These are phyloP conservation scores for Andrena cerasifolii DNA, from an alignment of 1,140 invertebrate species.

Conservation along the genomic window DNA sequence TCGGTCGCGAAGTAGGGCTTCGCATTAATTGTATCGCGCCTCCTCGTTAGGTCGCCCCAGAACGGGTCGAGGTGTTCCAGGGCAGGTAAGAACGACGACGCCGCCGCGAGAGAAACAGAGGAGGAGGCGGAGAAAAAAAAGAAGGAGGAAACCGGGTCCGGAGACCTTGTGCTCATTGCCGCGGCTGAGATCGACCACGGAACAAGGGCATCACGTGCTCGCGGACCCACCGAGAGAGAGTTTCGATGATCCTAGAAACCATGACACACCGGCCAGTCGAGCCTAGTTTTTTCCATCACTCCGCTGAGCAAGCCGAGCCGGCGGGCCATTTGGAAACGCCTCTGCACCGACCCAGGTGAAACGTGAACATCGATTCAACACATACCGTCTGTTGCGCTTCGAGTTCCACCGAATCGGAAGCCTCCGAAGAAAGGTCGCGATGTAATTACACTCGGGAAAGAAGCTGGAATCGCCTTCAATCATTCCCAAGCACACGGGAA, in stretches of 20 bases:
- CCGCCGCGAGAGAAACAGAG: neutral
- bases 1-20: slow-evolving; percentile 61
- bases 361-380: too few species aligned
- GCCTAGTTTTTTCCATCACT: slow-evolving; percentile 33
- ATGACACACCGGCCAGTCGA: slow-evolving; percentile 23
- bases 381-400: too few species aligned
- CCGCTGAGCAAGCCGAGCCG: too few species aligned
- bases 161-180: slow-evolving; percentile 54
- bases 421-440: too few species aligned
- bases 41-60: slow-evolving; percentile 69
- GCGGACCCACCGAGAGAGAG: slow-evolving; percentile 26
- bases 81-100: slow-evolving; percentile 21
- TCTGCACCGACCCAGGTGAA: too few species aligned
- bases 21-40: slow-evolving; percentile 68
- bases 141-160: slow-evolving; percentile 41
- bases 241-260: slow-evolving; percentile 60
- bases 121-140: slow-evolving; percentile 10
- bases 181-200: slow-evolving; percentile 14
- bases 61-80: slow-evolving; percentile 63
- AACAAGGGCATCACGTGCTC: slow-evolving; percentile 26
- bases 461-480: too few species aligned
- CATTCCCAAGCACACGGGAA: too few species aligned
- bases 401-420: too few species aligned
- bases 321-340: too few species aligned
- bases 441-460: neutral